Base-by-base conservation (phyloP, 2,888 invertebrate genomes). In the Drosophila setosimentum region DNA sequence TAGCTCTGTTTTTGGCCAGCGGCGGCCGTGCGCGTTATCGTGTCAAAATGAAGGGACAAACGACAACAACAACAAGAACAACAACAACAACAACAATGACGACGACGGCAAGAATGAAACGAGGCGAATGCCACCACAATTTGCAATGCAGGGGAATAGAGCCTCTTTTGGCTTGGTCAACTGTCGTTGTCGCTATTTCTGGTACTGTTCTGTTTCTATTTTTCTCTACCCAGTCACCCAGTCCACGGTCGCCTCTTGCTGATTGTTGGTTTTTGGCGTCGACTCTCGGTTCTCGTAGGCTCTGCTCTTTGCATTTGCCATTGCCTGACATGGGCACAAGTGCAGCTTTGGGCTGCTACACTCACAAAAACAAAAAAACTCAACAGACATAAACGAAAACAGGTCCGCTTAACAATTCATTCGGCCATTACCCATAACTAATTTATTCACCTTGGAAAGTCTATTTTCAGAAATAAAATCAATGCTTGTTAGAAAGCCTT, bases 41-140 rank as follows among this genome's bases (percentile, higher is more conserved):
- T 89, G 89, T 89, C 86, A 89, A 86, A 85, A 87, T 89, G 86
- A 83, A 88, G 88, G 90, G 83, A 86, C 86, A 87, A 87, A 79
- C 88, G 89, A 89, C 87, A 77, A 57, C 64, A 50, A 73, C 71
- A 71, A 53, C 66, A 45, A 51, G 49, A 48, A 59, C 76, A 69
- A 67, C 77, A 73, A 73, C 69, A 71, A 80, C 82, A 68, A 78
- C 73, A 73, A 82, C 86, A 74, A 45, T 4, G 79, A 53, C 73
- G 68, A 76, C 70, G 71, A 75, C 73, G 75, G 80, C 89, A 82
- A 82, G 86, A 83, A 80, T 85, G 86, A 87, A 85, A 75, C 78
- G 81, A 80, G 76, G 71, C 80, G 68, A 78, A 71, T 57, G 82
- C 51, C 57, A 55, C 21, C 32, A 54, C 24, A 35, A 54, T 45